phyloP scores from a whole-genome alignment of 2,797 vertebrate species.

The Notoglanidium macrostoma region DNA sequence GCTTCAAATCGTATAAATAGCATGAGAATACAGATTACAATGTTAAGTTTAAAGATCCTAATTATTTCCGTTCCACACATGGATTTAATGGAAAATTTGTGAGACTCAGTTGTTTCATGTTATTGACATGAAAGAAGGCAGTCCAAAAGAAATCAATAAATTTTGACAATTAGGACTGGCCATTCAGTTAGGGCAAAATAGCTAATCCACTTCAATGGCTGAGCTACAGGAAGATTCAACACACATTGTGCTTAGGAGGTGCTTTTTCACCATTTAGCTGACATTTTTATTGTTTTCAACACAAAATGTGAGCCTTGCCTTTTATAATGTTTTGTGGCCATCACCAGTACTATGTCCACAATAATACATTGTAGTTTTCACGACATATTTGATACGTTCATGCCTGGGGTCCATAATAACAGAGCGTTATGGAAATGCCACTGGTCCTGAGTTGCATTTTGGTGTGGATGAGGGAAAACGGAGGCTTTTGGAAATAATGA shows the following conservation, averaged over 20 bases:
- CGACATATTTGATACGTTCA: too few relatives aligned
- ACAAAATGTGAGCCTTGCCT: background rate
- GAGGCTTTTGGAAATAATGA: too few relatives aligned
- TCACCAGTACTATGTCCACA: too few relatives aligned
- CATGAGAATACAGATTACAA: background rate
- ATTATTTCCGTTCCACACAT: background rate
- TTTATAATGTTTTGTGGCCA: background rate
- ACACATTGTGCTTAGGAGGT: background rate
- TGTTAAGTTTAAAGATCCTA: background rate
- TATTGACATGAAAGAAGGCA: background rate
- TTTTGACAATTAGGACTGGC: background rate
- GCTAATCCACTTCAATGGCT: background rate
- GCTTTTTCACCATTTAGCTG: background rate
- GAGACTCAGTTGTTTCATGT: background rate
- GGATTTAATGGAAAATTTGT: background rate
- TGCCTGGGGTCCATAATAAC: too few relatives aligned
- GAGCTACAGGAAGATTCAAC: background rate
- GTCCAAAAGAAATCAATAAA: background rate
- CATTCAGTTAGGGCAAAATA: background rate
- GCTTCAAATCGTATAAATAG: background rate
- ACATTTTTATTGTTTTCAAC: background rate
- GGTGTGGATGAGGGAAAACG: too few relatives aligned
- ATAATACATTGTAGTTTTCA: too few relatives aligned
- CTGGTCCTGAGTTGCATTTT: too few relatives aligned
- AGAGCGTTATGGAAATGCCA: too few relatives aligned